Evolutionary conservation across 37 sponge, comb jelly and placozoan species (phyloP), one percentile per base, ranked within the genome.

Genomic region (Cliona cf. orientalis): DNA sequence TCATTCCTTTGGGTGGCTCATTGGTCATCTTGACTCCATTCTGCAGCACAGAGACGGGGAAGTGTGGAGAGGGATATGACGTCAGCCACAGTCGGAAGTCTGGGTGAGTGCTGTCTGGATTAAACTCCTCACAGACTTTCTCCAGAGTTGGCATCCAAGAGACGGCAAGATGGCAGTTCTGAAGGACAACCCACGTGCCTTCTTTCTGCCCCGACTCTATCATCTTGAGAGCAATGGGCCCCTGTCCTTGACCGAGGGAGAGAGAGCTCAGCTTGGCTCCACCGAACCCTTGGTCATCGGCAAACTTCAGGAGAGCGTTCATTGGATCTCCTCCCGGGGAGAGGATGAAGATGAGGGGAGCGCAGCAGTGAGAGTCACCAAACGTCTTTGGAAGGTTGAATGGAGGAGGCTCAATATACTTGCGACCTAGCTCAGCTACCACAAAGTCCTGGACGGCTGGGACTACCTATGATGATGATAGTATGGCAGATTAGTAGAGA

Each of bases 21-120:
- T 99, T 99, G 66, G 99, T 99, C 99, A 99, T 99, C 71, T 99
- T 99, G 37, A 99, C 99, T 19, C 99, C 99, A 84, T 99, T 95
- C 75, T 99, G 99, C 0, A 99, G 87, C 39, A 99, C 97, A 77
- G 99, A 90, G 40, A 99, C 95, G 21, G 99, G 99, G 86, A 99
- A 99, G 72, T 91, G 89, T n/a, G 87, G 91, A 12, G 95, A 94
- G 4, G 99, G 99, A 62, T 99, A 99, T 31, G 93, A 92, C 23
- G 99, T 99, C 61, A 99, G 84, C 99, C 99, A 99, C 59, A 99
- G 84, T 49, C 99, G 64, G 84, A 94, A 98, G 46, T 99, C 97
- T 38, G 97, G 97, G 72, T 99, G 99, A 34, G 92, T 94, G 39
- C 89, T 90, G 72, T 99, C 97, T 26, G 99, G 97, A 67, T 95